Conservation (phyloP, 92 coral and sea anemone species). For the Epizoanthus scotinus region DNA sequence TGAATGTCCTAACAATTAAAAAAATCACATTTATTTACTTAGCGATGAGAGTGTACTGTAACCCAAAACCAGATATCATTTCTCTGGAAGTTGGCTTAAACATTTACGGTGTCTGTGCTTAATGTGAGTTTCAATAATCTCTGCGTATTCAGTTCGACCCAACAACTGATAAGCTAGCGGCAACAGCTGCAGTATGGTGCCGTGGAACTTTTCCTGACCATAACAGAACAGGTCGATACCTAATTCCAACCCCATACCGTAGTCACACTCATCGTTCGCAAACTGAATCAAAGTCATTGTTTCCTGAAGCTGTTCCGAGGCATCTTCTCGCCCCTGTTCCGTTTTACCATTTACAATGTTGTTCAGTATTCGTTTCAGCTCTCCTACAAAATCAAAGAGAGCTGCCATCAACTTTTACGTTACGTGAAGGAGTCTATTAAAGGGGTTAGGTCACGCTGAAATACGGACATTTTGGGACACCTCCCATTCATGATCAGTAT, state of each 20-base stretch:
- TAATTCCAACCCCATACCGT: conserved; percentile 97
- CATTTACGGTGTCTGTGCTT: conserved; percentile 62
- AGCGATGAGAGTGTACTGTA: neutral
- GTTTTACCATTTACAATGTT: conserved; percentile 69
- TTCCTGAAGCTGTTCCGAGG: conserved; percentile 93
- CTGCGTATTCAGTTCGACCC: conserved; percentile 71
- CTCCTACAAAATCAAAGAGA: conserved; percentile 56
- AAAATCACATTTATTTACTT: neutral
- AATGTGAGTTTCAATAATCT: conserved; percentile 75
- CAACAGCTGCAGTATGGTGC: conserved; percentile 75
- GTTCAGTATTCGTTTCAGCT: conserved; percentile 78
- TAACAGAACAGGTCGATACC: conserved; percentile 94
- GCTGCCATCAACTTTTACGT: neutral
- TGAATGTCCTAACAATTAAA: too few species aligned
- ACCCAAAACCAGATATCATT: neutral
- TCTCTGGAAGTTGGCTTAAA: conserved; percentile 10
- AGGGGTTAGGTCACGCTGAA: too few species aligned
- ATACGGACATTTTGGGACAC: too few species aligned
- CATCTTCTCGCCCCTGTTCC: conserved; percentile 68
- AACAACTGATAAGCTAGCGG: conserved; percentile 89
- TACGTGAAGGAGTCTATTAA: neutral
- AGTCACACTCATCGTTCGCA: conserved; percentile 99
- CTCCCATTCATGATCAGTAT: too few species aligned
- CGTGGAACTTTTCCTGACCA: conserved; percentile 86
- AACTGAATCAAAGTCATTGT: conserved; percentile 89